phyloP scores from a whole-genome alignment of 2,797 vertebrate species.

The Coracias cyanogaster region DNA sequence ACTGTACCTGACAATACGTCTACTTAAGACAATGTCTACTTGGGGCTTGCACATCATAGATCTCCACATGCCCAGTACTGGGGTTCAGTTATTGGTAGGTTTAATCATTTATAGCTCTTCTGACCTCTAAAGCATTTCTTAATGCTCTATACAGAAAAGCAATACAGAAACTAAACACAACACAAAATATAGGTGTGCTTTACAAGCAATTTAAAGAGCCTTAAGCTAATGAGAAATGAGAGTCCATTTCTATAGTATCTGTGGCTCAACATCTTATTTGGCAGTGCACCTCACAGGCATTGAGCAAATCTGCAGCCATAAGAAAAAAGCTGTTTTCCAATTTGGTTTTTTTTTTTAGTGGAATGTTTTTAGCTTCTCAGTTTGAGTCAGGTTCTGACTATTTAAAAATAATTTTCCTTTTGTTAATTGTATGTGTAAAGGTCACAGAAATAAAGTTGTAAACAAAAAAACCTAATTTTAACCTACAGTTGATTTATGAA shows the following conservation, averaged over 20 bases:
- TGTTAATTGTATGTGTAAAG: slow-evolving; percentile 3
- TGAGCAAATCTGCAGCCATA: background rate
- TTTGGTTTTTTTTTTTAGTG: background rate
- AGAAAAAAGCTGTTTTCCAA: background rate
- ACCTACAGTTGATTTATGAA: slow-evolving; percentile 54
- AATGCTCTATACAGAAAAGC: background rate
- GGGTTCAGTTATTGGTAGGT: background rate
- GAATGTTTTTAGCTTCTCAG: background rate
- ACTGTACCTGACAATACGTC: background rate
- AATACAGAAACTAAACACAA: background rate
- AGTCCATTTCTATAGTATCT: background rate
- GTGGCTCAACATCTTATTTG: background rate
- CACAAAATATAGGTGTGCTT: background rate
- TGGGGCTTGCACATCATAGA: background rate
- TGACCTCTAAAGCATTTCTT: background rate
- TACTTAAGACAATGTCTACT: background rate
- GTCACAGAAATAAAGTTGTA: background rate
- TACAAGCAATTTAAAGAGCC: background rate
- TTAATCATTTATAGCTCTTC: background rate
- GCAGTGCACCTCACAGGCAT: background rate
- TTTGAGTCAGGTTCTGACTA: background rate
- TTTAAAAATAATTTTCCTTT: background rate
- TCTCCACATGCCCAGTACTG: background rate
- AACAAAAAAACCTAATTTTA: slow-evolving; percentile 23
- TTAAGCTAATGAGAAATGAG: background rate